phyloP scores from a whole-genome alignment of 1,140 invertebrate species.

The Nilaparvata lugens region DNA sequence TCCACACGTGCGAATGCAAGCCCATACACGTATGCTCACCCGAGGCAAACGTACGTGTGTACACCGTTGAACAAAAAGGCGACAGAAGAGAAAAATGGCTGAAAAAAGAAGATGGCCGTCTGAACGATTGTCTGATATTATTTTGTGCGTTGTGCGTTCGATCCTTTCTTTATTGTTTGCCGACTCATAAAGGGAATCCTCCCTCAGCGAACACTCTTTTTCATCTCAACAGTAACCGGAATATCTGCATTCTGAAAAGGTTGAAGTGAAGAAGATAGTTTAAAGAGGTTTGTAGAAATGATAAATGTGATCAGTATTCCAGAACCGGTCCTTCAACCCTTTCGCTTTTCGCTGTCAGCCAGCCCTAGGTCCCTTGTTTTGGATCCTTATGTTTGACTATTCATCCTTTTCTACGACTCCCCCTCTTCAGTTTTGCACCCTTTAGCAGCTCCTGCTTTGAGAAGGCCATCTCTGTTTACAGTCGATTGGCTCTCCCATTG shows the following conservation, averaged over 20 bases:
- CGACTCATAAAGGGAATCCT: conserved; percentile 6
- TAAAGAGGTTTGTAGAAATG: conserved; percentile 12
- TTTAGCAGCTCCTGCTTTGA: background rate
- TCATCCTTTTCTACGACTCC: conserved; percentile 2
- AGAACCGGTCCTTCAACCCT: conserved; percentile 16
- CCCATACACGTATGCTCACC: too few species aligned
- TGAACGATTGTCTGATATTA: too few species aligned
- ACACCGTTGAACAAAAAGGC: too few species aligned
- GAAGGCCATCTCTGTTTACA: background rate
- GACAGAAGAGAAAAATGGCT: too few species aligned
- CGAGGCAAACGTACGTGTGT: too few species aligned
- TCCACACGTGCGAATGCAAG: too few species aligned
- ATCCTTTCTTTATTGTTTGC: background rate
- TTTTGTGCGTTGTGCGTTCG: background rate
- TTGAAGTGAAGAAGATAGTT: conserved; percentile 4
- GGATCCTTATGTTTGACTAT: conserved; percentile 3
- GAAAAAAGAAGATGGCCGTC: too few species aligned
- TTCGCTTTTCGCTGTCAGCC: conserved; percentile 5
- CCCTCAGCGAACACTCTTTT: conserved; percentile 10
- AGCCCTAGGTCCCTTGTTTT: conserved; percentile 8
- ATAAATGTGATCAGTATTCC: conserved; percentile 12
- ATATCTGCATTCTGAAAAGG: conserved; percentile 18
- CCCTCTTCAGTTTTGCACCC: conserved; percentile 11
- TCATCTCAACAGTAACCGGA: conserved; percentile 13
- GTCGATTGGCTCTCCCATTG: background rate